Base-by-base conservation (phyloP, 2,888 invertebrate species). In the Mesochorus sp. region DNA sequence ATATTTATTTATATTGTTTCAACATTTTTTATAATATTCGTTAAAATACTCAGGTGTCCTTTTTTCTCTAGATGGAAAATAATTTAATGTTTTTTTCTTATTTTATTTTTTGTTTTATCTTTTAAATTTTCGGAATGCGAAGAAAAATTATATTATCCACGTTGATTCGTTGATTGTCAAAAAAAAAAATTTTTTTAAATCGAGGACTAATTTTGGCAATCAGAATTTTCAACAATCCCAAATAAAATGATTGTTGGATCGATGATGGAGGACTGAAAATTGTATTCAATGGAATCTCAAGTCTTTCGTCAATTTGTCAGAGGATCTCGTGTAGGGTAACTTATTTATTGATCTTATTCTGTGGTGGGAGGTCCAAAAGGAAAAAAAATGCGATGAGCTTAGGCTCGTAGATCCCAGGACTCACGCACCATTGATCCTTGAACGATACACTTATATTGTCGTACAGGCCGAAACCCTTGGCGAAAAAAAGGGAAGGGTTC, bases 401-500 rank as follows among this genome's bases (percentile, higher is more conserved):
- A 66, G 39, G 21, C 21, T 44, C 17, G 39, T 31, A 14, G 51
- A 44, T 68, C 49, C 49, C 61, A 73, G 31, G 39, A 44, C 78
- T 81, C 67, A 81, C 82, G 82, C 80, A 76, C 72, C 82, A 80
- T 82, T 80, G 81, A 80, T 72, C 78, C 64, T 34, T 26, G 57
- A 49, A 71, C 42, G 17, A 31, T 53, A 61, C 49, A 55, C 73
- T 77, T 62, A 57, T 76, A 75, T 70, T 49, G 59, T n/a, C n/a
- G n/a, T n/a, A n/a, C n/a, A n/a, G n/a, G n/a, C n/a, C n/a, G n/a
- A 70, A 64, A 47, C 64, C 39, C 4, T 12, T 49, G 42, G 28
- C 49, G n/a, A n/a, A n/a, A n/a, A n/a, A n/a, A n/a, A n/a, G 28
- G 37, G 74, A 47, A 49, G 51, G 49, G 53, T 55, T 57, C 34